phyloP scores from a whole-genome alignment of 2,113 vertebrate species.

The Paraplagusia blochii region DNA sequence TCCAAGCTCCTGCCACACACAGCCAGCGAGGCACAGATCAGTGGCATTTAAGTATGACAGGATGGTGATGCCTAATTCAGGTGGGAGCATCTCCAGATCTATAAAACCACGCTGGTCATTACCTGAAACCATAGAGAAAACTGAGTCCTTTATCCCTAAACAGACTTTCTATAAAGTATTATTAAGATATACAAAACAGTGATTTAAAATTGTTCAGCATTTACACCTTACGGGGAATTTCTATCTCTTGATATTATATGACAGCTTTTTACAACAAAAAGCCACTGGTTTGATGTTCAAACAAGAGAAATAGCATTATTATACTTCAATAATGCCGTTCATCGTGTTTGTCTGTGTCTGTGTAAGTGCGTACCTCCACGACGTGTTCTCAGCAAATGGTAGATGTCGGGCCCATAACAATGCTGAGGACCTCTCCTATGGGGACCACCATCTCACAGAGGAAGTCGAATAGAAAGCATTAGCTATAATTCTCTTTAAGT shows the following conservation, averaged over 20 bases:
- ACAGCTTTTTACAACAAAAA: too few species aligned
- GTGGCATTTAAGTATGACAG: constrained; percentile 98
- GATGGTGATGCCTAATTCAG: constrained; percentile 95
- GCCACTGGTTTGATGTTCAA: too few species aligned
- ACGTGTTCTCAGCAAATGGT: constrained; percentile 87
- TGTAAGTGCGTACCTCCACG: constrained; percentile 70
- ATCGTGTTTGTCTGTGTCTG: background rate
- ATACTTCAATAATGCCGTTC: too few species aligned
- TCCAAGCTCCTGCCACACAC: constrained; percentile 96
- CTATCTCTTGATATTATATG: too few species aligned
- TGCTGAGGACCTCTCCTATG: constrained; percentile 79
- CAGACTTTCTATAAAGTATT: background rate
- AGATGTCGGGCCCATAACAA: constrained; percentile 86
- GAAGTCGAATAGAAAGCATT: constrained; percentile 65
- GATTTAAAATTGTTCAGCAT: too few species aligned
- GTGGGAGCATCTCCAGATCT: constrained; percentile 95
- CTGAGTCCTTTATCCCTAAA: background rate
- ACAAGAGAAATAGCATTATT: too few species aligned
- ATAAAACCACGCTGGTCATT: constrained; percentile 91
- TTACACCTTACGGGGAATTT: too few species aligned
- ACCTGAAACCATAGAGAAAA: constrained; percentile 28
- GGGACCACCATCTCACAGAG: constrained; percentile 77
- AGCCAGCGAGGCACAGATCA: constrained; percentile 95
- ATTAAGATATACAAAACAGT: background rate
- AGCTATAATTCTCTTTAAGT: too few species aligned